Base-by-base conservation (phyloP, 2,888 invertebrate genomes). In the Andrena flavipes region DNA sequence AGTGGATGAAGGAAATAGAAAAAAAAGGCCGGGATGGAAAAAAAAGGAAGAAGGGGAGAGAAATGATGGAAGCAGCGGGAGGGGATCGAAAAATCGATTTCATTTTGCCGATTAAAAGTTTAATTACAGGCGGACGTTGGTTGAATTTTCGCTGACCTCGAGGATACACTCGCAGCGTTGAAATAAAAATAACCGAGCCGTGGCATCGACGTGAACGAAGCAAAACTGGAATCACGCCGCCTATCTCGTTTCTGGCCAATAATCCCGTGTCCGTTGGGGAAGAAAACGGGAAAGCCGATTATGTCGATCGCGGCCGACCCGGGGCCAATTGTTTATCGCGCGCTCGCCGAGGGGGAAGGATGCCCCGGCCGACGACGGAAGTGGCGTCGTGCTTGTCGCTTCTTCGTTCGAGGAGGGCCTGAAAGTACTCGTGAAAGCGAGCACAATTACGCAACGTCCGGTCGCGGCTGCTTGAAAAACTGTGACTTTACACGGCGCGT, bases 401-500 rank as follows among this genome's bases (percentile, higher is more conserved):
- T 68, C 64, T 74, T 63, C 67, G 76, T 81, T 74, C 73, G 33
- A 35, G 29, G 76, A 60, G 51, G 65, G 59, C 71, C 65, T 42
- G 77, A 82, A 76, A 76, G 63, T 35, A 67, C 68, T 68, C 73
- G 71, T 64, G 78, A 85, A 77, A 80, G 77, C 82, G 70, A 85
- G 84, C 87, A 90, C 88, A 90, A 91, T 90, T 90, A 89, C 85
- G 86, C 84, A 87, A 90, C 89, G 86, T 90, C 89, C 89, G 90
- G 87, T 84, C 82, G 72, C 68, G 75, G 79, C 81, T 84, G 82
- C 86, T 87, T 86, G 91, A 90, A 91, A 92, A 92, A 92, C 89
- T 88, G 88, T 80, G 87, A 90, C 88, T 92, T 92, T 92, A 91
- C 90, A 91, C 90, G 91, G 89, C 85, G 84, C 90, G 90, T 91